phyloP scores from a whole-genome alignment of 1,140 invertebrate genomes.

The Chrysopa pallens region DNA sequence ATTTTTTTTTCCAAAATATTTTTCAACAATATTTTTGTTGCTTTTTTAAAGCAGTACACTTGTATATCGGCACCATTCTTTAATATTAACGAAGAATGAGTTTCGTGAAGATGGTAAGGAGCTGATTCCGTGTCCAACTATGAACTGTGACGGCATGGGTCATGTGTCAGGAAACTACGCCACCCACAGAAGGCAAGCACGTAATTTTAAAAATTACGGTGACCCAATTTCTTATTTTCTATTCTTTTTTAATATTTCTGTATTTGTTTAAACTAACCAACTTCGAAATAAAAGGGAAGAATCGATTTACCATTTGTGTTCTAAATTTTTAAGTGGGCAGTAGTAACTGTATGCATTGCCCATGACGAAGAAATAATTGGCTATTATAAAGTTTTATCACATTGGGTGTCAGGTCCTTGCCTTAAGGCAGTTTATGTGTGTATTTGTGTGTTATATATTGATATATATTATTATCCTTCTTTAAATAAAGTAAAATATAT shows the following conservation, averaged over 20 bases:
- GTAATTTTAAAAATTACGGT: background rate
- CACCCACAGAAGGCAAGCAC: slow-evolving; percentile 47
- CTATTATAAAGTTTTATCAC: slow-evolving; percentile 21
- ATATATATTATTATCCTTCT: no score
- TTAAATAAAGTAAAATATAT: background rate
- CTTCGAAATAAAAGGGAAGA: no score
- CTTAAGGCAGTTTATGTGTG: background rate
- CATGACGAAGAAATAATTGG: slow-evolving; percentile 14
- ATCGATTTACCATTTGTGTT: no score
- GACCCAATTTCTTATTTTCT: no score
- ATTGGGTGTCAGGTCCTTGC: slow-evolving; percentile 24
- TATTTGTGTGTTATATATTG: no score
- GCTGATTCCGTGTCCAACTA: slow-evolving; percentile 52
- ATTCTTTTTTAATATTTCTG: no score
- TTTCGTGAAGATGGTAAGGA: slow-evolving; percentile 42
- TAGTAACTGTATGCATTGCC: no score
- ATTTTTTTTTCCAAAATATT: no score
- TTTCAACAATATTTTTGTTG: background rate
- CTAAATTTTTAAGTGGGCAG: no score
- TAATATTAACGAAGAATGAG: slow-evolving; percentile 26
- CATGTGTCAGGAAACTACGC: slow-evolving; percentile 75
- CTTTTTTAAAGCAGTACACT: slow-evolving; percentile 5
- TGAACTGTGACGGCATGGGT: slow-evolving; percentile 58
- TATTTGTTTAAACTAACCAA: no score
- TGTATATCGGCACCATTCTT: slow-evolving; percentile 22